Evolutionary conservation across 2,797 vertebrate species (phyloP).

Genomic region (Rallus crepitans): DNA sequence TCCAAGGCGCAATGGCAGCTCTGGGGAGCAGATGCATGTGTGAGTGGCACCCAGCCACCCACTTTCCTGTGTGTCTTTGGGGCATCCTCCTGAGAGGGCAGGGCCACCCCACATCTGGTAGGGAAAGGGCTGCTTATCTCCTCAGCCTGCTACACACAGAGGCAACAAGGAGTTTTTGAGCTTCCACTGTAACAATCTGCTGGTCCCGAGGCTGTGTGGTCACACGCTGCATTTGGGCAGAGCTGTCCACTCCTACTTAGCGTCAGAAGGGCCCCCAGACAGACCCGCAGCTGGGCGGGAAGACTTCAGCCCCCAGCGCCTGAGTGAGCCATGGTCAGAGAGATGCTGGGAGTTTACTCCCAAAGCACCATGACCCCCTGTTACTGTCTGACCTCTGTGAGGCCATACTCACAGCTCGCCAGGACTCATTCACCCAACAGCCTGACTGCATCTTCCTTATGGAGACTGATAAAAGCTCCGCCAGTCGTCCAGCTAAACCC

Average conservation of each 20-base stretch:
- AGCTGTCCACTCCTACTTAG: not conserved
- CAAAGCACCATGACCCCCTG: accelerated
- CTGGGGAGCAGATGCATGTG: not conserved
- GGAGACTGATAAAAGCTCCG: not conserved
- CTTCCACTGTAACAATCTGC: not conserved
- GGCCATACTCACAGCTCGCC: not conserved
- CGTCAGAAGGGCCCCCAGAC: accelerated
- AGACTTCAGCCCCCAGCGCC: not conserved
- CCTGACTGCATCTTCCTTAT: not conserved
- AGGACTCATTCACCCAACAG: not conserved
- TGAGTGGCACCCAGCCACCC: not conserved
- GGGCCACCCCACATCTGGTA: not conserved
- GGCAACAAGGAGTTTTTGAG: not conserved
- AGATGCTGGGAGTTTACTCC: not conserved
- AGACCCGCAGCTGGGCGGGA: not conserved
- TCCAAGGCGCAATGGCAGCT: accelerated
- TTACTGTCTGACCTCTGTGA: not conserved
- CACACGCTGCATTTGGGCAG: not conserved
- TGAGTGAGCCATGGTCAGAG: not conserved
- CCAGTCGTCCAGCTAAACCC: no score
- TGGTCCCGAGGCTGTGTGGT: not conserved
- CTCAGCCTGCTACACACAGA: accelerated
- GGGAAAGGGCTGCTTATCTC: not conserved
- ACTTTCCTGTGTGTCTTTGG: accelerated
- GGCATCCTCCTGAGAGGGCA: not conserved